Base-by-base conservation (phyloP, 2,888 invertebrate species). In the Electrophaes corylata region DNA sequence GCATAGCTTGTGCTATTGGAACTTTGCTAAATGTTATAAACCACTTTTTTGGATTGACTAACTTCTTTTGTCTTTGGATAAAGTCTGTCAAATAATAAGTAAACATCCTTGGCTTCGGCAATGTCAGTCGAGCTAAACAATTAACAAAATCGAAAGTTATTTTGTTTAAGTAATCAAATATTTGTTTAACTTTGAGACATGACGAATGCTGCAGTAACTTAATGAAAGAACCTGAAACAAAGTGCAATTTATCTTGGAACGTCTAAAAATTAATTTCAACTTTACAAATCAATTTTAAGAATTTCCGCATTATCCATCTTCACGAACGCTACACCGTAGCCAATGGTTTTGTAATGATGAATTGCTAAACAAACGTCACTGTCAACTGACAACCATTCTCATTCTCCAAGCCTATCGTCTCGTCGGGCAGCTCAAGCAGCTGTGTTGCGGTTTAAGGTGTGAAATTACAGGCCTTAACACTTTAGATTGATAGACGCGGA, bases 181-280 rank as follows among this genome's bases (percentile, higher is more conserved):
- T n/a, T 65, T 65, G 43, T 19, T 47, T 23, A 51, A 57, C 35
- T 48, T 47, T 35, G 12, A 39, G 51, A 46, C 44, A 60, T 60
- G 45, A 54, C 57, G 65, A n/a, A 70, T 54, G 66, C 66, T 65
- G 70, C 61, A 64, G 43, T 62, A 66, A 70, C 58, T 66, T 68
- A 57, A 62, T 64, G 69, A 72, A 64, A 58, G 61, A 70, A 68
- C 57, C 37, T 64, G 65, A 69, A 71, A 73, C 64, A 64, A 64
- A 64, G 43, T 62, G 66, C 58, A 64, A 66, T 66, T 64, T 55
- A 66, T 66, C 64, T 60, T 55, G 26, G 40, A 49, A 46, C 58
- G 60, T 47, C 48, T 54, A 45, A 58, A 56, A 66, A 64, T 64
- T 66, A 62, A 64, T 64, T 66, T 53, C 16, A 53, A 58, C 58